Evolutionary conservation across 2,888 invertebrate species (phyloP).

Genomic region (Petrophora chlorosata): DNA sequence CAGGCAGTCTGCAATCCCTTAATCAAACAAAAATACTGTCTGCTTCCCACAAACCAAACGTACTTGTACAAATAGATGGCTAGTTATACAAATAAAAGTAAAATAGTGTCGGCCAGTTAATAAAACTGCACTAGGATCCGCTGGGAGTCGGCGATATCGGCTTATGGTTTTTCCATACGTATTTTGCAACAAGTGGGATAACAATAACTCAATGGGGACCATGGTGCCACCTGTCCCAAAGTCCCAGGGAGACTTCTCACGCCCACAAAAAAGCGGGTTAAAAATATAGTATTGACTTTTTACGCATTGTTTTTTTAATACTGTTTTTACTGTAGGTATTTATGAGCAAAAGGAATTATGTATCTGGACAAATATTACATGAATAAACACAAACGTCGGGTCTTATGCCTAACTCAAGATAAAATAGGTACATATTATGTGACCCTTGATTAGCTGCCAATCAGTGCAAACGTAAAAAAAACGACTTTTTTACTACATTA

Average conservation of each 20-base stretch:
- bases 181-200: slow-evolving; percentile 26
- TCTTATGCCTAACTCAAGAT: too few relatives aligned
- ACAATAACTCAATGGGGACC: slow-evolving; percentile 40
- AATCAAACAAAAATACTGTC: slow-evolving; percentile 25
- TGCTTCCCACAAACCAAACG: slow-evolving; percentile 23
- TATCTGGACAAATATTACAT: too few relatives aligned
- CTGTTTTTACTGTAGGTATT: too few relatives aligned
- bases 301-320: slow-evolving; percentile 27
- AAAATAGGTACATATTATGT: too few relatives aligned
- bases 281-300: slow-evolving; percentile 48
- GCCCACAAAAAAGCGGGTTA: slow-evolving; percentile 78
- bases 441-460: too few relatives aligned
- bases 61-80: slow-evolving; percentile 31
- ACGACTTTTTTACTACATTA: too few relatives aligned
- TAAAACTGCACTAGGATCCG: slow-evolving; percentile 11
- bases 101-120: slow-evolving; percentile 1
- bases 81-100: not conserved
- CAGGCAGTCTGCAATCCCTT: slow-evolving; percentile 10
- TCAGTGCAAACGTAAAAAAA: too few relatives aligned
- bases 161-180: slow-evolving; percentile 20
- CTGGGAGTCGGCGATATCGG: slow-evolving; percentile 16
- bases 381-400: too few relatives aligned
- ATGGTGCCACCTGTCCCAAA: slow-evolving; percentile 63
- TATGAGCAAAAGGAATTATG: too few relatives aligned
- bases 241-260: slow-evolving; percentile 64